Evolutionary conservation across 2,797 vertebrate genomes (phyloP), one percentile per base, ranked within the genome.

Genomic region (Mus minutoides): DNA sequence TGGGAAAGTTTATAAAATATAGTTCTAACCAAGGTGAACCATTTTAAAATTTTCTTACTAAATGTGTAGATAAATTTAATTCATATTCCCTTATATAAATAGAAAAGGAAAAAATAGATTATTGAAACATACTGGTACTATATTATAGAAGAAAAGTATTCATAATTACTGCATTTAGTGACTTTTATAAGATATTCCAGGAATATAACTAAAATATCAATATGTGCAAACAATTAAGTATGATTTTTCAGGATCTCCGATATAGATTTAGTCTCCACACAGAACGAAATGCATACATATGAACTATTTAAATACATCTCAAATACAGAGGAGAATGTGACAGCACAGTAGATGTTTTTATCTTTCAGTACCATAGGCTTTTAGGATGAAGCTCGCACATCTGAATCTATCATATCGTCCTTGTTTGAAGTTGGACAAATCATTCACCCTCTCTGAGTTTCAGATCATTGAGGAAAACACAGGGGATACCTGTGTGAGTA

Each of bases 1-100:
- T 54, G 58, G 14, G 2, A 54, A 95, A 91, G 67, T 92, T 91
- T 95, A 24, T 84, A 94, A 92, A 96, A 31, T 12, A 92, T 6
- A 87, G 0, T n/a, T 54, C 43, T 89, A 92, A 49, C 2, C 60
- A 75, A 89, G 71, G 10, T 85, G 52, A 96, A 71, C 22, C 60
- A 43, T 83, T 90, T 79, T 56, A 31, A 85, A 77, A 46, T 9
- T 40, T 43, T 92, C 6, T 46, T 77, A 79, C 49, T 73, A 95
- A 88, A 71, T 73, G 80, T 56, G 11, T 31, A 95, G 6, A 73
- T 40, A 94, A 86, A 71, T 86, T 71, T 46, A 12, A 94, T 94
- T 64, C 14, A 71, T 80, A 71, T 0, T 40, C 21, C 8, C 16
- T 87, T 80, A 90, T 86, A 4, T 78, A 77, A 56, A 7, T 26